Base-by-base conservation (phyloP, 53 echinoderm and acorn worm genomes). In the Echinarachnius parma region DNA sequence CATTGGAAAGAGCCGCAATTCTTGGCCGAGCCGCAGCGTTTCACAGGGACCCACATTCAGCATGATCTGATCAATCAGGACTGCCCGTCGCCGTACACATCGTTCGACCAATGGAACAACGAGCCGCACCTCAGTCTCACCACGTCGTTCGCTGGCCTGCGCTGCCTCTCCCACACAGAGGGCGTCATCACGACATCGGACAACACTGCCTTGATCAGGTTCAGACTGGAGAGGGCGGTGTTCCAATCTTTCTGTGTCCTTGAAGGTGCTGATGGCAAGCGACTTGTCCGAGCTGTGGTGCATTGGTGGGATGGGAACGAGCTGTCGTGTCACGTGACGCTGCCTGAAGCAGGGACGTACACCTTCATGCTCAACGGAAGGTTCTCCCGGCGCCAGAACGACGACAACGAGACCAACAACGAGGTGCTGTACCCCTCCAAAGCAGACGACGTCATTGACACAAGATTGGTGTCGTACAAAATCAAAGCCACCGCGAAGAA, bases 1-100 rank as follows among this genome's bases (percentile, higher is more conserved):
- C n/a, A 20, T 0, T 83, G 83, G 83, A 66, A 83, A 11, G 83
- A 83, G 42, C 34, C 47, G 13, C 22, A 83, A 0, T 83, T 83
- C 46, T 55, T 83, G 19, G 34, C 47, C 21, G 77, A 83, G 1
- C 83, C 83, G n/a, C 5, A 34, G 28, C 15, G 20, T 11, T 83
- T 83, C 34, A 58, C 58, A 13, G 26, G 21, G 9, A 24, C 28
- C 34, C 83, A 68, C 48, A 26, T 83, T 9, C 68, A 77, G 0
- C 20, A 21, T 25, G 68, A 49, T 8, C 14, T 50, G 9, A 46
- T 21, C 34, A 48, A 34, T 53, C 66, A 66, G 18, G 31, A 48
- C 0, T 39, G 3, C 28, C 18, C 48, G 28, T n/a, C 31, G n/a
- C 53, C 54, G 21, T 69, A 53, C 36, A 67, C 29, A 4, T 67